Evolutionary conservation across 2,113 vertebrate species (phyloP), one percentile per base, ranked within the genome.

Genomic region (Periophthalmodon schlosseri): DNA sequence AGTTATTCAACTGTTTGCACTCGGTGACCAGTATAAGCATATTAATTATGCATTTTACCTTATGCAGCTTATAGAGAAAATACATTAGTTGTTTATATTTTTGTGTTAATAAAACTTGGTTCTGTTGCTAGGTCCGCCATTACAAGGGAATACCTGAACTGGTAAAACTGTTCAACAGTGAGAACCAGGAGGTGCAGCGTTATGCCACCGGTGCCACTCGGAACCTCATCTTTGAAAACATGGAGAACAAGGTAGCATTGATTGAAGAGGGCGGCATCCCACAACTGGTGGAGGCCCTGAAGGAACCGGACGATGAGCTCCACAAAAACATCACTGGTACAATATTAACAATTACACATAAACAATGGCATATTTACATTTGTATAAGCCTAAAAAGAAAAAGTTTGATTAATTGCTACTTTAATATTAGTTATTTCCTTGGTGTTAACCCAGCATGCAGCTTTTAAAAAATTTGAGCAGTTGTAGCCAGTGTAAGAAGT

Each of bases 141-240:
- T 86, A 95, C 60, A 94, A 94, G 75, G 97, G 95, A 0, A 95
- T 98, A 57, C 68, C 89, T 0, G 92, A 93, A 20, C 92, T 99
- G 86, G 96, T 98, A 86, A 94, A 93, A 78, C 93, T 99, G 68
- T 97, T 99, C 92, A 96, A 95, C 92, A 94, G 93, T 1, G 90
- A 95, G 0, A 95, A 93, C 90, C 91, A 93, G 87, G 97, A 98
- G 81, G 95, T 99, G 74, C 96, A 96, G 91, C 95, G 97, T 75
- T 96, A 95, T 0, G 95, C 96, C 78, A 98, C 97, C 0, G 98
- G 97, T 0, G 97, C 98, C 75, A 94, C 94, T 84, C 96, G 98
- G 75, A 99, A 99, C 91, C 93, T 98, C 84, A 97, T 99, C 88
- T 99, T 96, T 0, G 96, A 99, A 91, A 97, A 94, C 0, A 81